Base-by-base conservation (phyloP, 1,140 invertebrate genomes). In the Pseudachorutes palmiensis region DNA sequence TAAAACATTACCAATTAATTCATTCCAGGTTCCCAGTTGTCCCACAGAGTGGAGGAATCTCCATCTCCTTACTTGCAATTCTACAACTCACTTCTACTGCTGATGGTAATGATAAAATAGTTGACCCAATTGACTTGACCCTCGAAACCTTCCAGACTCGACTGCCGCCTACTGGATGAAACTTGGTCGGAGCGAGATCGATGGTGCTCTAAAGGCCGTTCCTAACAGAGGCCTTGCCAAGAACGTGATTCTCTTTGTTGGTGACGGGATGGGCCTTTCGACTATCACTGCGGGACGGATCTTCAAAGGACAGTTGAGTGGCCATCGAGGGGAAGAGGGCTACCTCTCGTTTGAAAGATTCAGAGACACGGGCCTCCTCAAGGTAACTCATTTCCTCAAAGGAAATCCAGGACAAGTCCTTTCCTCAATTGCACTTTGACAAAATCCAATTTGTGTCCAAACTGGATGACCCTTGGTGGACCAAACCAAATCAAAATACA, bases 191-290 rank as follows among this genome's bases (percentile, higher is more conserved):
- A 74, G 79, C 1, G 87, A 88, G 67, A 74, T 90, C 0, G 75
- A 84, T 61, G 81, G 83, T 51, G 83, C 86, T 0, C 73, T 89
- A 1, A 78, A 80, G 24, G 19, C 78, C 83, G 5, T 79, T 82
- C 76, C 80, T 78, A 75, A 62, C 57, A 77, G 79, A 1, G 81
- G 83, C 0, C 76, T 79, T n/a, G 94, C 94, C 0, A 92, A 88
- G 77, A 97, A 97, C 78, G 87, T 95, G 0, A 90, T 97, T 28
- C 70, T 97, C 0, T 97, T 97, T 75, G 80, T 97, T 14, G 94
- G 93, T 0, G 93, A 97, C 76, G 94, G 94, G 0, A 96, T 98
- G 93, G 92, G 93, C 3, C 83, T 91, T 0, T 87, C 90, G 33
- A 95, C 93, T 0, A 83, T 93, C 24, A 93, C 92, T 0, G 90